Evolutionary conservation across 2,113 vertebrate species (phyloP).

Genomic region (Elephantulus edwardii): DNA sequence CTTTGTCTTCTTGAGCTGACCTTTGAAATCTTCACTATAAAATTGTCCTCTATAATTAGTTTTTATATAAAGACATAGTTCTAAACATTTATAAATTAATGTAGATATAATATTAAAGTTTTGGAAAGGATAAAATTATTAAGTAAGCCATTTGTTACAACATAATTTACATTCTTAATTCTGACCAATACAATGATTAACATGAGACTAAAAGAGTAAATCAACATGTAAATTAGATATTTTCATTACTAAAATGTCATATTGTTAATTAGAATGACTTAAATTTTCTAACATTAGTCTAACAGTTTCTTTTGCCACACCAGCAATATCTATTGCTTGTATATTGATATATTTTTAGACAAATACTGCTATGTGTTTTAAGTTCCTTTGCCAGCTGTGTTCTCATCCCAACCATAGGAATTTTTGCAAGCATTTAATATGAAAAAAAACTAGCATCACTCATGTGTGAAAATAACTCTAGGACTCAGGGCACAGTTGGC

Average conservation of each 20-base stretch:
- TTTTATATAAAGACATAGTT: too few relatives aligned
- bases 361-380: background rate
- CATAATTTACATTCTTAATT: background rate
- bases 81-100: too few relatives aligned
- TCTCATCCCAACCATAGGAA: too few relatives aligned
- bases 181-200: background rate
- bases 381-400: background rate
- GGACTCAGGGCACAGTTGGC: too few relatives aligned
- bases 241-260: background rate
- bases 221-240: background rate
- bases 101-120: background rate
- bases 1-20: too few relatives aligned
- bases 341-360: background rate
- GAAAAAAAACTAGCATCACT: too few relatives aligned
- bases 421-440: too few relatives aligned
- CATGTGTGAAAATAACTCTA: too few relatives aligned
- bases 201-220: background rate
- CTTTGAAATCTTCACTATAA: too few relatives aligned
- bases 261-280: background rate
- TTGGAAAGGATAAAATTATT: background rate
- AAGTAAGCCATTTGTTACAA: background rate
- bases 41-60: background rate
- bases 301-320: background rate
- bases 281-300: too few relatives aligned
- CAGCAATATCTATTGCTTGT: background rate